Evolutionary conservation across 2,888 invertebrate species (phyloP).

Genomic region (Netelia virgata): DNA sequence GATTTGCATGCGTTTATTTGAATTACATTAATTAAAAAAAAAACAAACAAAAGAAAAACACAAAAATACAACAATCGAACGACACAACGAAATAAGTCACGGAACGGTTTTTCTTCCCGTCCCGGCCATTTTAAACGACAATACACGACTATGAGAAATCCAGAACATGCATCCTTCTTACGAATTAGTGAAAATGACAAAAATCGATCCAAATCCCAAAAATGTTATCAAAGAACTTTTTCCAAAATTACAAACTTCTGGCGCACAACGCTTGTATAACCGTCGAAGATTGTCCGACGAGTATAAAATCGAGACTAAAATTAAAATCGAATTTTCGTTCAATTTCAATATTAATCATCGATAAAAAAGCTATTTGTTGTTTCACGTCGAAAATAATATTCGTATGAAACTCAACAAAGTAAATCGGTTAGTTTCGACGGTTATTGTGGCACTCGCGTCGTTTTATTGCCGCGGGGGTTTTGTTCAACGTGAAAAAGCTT

Average conservation of each 20-base stretch:
- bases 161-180: background rate
- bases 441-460: background rate
- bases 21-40: slow-evolving; percentile 7
- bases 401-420: slow-evolving; percentile 23
- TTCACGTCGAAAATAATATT: background rate
- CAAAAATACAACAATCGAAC: slow-evolving; percentile 19
- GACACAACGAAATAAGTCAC: slow-evolving; percentile 23
- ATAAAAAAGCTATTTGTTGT: slow-evolving; percentile 5
- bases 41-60: slow-evolving; percentile 26
- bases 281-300: slow-evolving; percentile 15
- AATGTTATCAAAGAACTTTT: background rate
- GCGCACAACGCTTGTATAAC: background rate
- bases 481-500: slow-evolving; percentile 12
- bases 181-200: slow-evolving; percentile 6
- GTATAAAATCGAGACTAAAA: slow-evolving; percentile 3
- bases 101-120: background rate
- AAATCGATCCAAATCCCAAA: slow-evolving; percentile 25
- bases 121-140: slow-evolving; percentile 5
- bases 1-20: slow-evolving; percentile 15
- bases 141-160: slow-evolving; percentile 12
- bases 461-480: background rate
- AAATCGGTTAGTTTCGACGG: background rate
- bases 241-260: background rate
- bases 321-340: background rate
- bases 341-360: slow-evolving; percentile 3